Conservation (phyloP, 2,797 vertebrate species). For the Pseudopleuronectes americanus region DNA sequence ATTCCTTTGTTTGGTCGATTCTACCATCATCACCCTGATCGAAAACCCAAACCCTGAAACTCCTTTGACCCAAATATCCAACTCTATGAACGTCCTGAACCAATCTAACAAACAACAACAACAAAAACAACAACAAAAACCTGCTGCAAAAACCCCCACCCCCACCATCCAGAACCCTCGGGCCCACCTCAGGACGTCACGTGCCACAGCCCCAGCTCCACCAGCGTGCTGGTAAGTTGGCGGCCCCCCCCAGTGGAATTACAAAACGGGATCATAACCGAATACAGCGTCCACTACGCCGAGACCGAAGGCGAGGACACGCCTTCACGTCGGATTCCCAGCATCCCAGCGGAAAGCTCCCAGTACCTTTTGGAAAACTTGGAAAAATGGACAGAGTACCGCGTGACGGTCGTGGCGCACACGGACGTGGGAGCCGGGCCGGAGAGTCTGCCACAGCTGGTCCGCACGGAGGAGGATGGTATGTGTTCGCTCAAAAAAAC, state of each 20-base stretch:
- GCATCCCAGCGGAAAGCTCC: constrained; percentile 90
- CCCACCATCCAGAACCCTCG: constrained; percentile 90
- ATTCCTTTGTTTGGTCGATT: constrained; percentile 79
- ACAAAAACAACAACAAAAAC: constrained; percentile 12
- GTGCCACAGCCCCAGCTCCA: constrained; percentile 97
- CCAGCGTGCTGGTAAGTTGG: constrained; percentile 99
- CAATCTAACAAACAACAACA: constrained; percentile 31
- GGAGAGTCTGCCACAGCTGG: constrained; percentile 92
- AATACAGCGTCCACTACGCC: constrained; percentile 92
- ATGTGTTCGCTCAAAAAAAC: constrained; percentile 85
- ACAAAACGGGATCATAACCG: constrained; percentile 96
- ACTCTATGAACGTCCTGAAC: constrained; percentile 62
- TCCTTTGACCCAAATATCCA: constrained; percentile 82
- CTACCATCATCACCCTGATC: constrained; percentile 79
- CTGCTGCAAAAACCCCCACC: constrained; percentile 55
- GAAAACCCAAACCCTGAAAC: constrained; percentile 80
- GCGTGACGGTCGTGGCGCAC: constrained; percentile 93
- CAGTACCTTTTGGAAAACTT: constrained; percentile 97
- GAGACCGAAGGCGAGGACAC: constrained; percentile 92
- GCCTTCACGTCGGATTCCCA: constrained; percentile 84
- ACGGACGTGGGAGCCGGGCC: constrained; percentile 97
- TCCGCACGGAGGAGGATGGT: constrained; percentile 99
- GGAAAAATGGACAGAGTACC: constrained; percentile 99
- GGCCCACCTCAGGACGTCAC: constrained; percentile 96
- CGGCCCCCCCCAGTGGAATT: constrained; percentile 92